Conservation (phyloP, 1,140 invertebrate species). For the Bombus huntii region DNA sequence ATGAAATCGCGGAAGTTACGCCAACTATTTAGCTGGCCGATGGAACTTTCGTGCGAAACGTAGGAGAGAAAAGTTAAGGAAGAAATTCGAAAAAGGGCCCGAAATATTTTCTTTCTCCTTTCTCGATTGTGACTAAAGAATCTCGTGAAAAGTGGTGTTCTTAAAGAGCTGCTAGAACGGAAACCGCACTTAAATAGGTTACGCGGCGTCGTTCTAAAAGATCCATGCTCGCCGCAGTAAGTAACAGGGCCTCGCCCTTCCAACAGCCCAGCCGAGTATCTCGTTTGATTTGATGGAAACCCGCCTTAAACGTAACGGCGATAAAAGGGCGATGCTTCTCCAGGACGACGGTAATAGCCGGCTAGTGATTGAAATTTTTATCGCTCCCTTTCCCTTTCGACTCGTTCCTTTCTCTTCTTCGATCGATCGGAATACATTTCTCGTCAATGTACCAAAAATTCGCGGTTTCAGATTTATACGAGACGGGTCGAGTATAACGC, state of each 20-base stretch:
- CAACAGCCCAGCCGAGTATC: background rate
- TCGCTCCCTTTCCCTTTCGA: slow-evolving; percentile 55
- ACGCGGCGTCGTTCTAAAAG: background rate
- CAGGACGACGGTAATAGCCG: slow-evolving; percentile 19
- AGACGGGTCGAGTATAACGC: slow-evolving; percentile 27
- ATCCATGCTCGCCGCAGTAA: background rate
- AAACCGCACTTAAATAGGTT: background rate
- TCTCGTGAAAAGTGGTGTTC: background rate
- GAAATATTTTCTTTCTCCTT: background rate
- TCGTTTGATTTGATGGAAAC: slow-evolving; percentile 19
- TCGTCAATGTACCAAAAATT: slow-evolving; percentile 18
- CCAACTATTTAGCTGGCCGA: slow-evolving; percentile 7
- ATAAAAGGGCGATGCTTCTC: slow-evolving; percentile 30
- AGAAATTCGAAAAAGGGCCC: background rate
- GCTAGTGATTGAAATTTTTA: slow-evolving; percentile 63
- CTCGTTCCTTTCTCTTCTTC: background rate
- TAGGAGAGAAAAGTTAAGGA: background rate
- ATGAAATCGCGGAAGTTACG: slow-evolving; percentile 20
- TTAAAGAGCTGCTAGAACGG: background rate
- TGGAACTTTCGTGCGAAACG: background rate
- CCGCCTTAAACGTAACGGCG: slow-evolving; percentile 26
- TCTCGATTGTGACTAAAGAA: background rate
- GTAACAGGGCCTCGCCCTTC: background rate
- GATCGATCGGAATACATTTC: slow-evolving; percentile 34
- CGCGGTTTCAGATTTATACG: slow-evolving; percentile 49